phyloP scores from a whole-genome alignment of 2,113 vertebrate species.

The Psophia crepitans region DNA sequence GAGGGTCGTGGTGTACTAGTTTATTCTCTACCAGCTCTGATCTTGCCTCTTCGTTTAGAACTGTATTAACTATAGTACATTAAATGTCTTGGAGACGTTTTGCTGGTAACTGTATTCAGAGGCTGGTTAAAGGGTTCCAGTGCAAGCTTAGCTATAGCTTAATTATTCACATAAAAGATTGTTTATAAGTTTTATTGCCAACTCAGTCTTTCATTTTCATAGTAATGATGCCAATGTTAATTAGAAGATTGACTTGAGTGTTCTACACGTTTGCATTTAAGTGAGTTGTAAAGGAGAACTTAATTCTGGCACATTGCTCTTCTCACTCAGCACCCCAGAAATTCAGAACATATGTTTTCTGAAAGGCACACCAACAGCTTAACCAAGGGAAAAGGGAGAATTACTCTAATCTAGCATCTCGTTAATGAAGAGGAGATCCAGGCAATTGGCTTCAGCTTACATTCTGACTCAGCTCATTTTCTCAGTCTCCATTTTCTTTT shows the following conservation, averaged over 20 bases:
- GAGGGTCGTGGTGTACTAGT: neutral
- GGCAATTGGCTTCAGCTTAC: neutral
- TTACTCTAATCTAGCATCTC: conserved; percentile 55
- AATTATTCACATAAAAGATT: conserved; percentile 67
- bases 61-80: neutral
- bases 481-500: conserved; percentile 17
- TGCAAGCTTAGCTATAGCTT: conserved; percentile 37
- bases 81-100: conserved; percentile 3
- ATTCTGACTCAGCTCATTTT: conserved; percentile 30
- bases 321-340: conserved; percentile 64
- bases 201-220: conserved; percentile 49
- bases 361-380: conserved; percentile 17
- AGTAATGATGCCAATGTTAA: conserved; percentile 56
- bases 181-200: conserved; percentile 41
- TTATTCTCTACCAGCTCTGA: neutral
- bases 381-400: conserved; percentile 38
- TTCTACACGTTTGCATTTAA: neutral
- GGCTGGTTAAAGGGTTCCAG: conserved; percentile 59
- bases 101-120: conserved; percentile 33
- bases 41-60: neutral
- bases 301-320: neutral
- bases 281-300: neutral
- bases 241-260: conserved; percentile 36
- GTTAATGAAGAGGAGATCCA: conserved; percentile 38
- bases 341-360: conserved; percentile 50